Evolutionary conservation across 2,888 invertebrate species (phyloP).

Genomic region (Hyles lineata): DNA sequence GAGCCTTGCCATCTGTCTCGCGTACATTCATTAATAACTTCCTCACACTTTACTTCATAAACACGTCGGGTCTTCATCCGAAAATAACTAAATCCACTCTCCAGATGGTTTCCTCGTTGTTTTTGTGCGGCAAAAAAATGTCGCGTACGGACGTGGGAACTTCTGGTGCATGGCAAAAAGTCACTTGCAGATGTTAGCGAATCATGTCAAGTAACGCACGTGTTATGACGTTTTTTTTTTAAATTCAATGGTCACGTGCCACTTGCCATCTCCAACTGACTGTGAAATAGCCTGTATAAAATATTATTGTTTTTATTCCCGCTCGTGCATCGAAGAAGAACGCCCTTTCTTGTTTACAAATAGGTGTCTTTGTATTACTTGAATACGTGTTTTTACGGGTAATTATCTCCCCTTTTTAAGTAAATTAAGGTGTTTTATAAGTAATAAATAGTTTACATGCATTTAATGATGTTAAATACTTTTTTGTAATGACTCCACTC

Average conservation of each 20-base stretch:
- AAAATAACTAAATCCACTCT: constrained; percentile 67
- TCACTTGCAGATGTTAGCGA: constrained; percentile 69
- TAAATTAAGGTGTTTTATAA: no score
- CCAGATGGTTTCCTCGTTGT: constrained; percentile 76
- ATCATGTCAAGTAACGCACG: constrained; percentile 58
- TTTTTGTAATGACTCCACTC: no score
- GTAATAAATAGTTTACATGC: no score
- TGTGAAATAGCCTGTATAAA: constrained; percentile 65
- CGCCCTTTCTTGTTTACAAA: constrained; percentile 20
- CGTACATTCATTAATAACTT: constrained; percentile 59
- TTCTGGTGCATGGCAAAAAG: constrained; percentile 52
- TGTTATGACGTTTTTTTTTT: constrained; percentile 62
- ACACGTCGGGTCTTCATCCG: constrained; percentile 57
- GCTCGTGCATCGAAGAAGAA: constrained; percentile 30
- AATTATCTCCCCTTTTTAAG: no score
- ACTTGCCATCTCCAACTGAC: constrained; percentile 67
- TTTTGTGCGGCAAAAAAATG: constrained; percentile 69
- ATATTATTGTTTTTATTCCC: constrained; percentile 51
- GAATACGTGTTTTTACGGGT: not conserved
- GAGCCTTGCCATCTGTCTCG: constrained; percentile 22
- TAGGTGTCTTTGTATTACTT: not conserved
- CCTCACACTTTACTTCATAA: constrained; percentile 65
- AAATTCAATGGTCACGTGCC: constrained; percentile 69
- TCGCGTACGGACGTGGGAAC: constrained; percentile 79
- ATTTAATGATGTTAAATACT: no score